A percentile compares a stretch with the other conserved stretches of the same genome.
phyloP scores from a whole-genome alignment of 92 coral and sea anemone genomes.

The Umimayanthus chanpuru region DNA sequence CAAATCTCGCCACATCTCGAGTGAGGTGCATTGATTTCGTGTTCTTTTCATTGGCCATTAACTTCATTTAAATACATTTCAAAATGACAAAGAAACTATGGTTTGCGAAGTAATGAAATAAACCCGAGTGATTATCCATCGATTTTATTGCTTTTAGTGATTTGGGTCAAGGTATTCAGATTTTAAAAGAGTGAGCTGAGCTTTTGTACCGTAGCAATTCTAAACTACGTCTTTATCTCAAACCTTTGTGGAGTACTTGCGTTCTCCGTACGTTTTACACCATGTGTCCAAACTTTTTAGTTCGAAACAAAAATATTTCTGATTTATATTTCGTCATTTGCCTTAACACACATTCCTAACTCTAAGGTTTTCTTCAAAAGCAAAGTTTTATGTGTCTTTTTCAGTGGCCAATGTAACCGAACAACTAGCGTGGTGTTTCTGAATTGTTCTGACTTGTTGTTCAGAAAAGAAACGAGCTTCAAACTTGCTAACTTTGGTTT shows the following conservation, averaged over 20 bases:
- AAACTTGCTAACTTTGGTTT: background rate
- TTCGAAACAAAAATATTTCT: background rate
- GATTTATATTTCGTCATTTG: background rate
- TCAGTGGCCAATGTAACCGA: background rate
- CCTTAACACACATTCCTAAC: background rate
- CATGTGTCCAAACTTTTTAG: background rate
- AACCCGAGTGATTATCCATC: constrained; percentile 12
- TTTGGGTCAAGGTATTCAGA: constrained; percentile 1
- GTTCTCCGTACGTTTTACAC: background rate
- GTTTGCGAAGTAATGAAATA: constrained; percentile 36
- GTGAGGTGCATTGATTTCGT: background rate
- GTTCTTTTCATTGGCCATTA: constrained; percentile 20
- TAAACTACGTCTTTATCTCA: background rate
- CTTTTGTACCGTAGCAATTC: background rate
- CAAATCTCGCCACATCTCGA: constrained; percentile 10
- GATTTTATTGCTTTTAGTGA: constrained; percentile 19
- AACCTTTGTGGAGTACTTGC: background rate
- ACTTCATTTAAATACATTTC: constrained; percentile 16
- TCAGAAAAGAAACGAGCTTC: background rate
- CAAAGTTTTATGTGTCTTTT: background rate
- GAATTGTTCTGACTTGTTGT: background rate
- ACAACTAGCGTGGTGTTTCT: background rate
- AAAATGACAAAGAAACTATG: constrained; percentile 32
- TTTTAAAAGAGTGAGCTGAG: background rate
- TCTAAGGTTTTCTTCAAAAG: background rate